Base-by-base conservation (phyloP, 2,113 vertebrate genomes). In the Callopanchax toddi region DNA sequence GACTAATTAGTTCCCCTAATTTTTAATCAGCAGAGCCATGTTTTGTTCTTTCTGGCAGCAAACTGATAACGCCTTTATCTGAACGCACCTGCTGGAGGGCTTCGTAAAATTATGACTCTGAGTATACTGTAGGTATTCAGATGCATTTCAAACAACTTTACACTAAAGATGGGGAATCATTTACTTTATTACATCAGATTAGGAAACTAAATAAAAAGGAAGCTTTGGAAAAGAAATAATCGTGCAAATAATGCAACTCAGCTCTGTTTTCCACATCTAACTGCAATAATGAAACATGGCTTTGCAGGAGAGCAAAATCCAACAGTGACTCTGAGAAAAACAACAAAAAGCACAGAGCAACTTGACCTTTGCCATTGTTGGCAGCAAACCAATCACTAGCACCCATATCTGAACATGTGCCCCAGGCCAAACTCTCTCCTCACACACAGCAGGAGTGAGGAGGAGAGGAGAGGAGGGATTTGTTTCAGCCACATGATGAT, bases 341-440 rank as follows among this genome's bases (percentile, higher is more conserved):
- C 78, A 81, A 87, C 78, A 91, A 92, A 87, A 78, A 87, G 93
- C 93, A 91, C 92, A 94, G 91, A 93, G 93, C 91, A 94, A 92
- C 91, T 95, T 96, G 95, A 98, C 95, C 96, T 95, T 94, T 89
- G 87, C 85, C 93, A 91, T 91, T 86, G 89, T 94, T 95, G 93
- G 93, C 93, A 94, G 92, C 90, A 94, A 96, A 95, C 95, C 96
- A 96, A 96, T 96, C 95, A 95, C 91, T 85, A 91, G 94, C 93
- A 93, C 94, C 91, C 89, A 94, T 96, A 96, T 96, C 94, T 93
- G 96, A 96, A 96, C 94, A 96, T 94, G 95, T 94, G 95, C 95
- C 94, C 91, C 88, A 74, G 97, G 95, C 94, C 93, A 96, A 95
- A 95, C 94, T 94, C 94, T 91, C 93, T 91, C 89, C 91, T 90